These are phyloP conservation scores for Drosophila yooni DNA, from an alignment of 2,888 invertebrate genomes.

Conservation along the genomic window DNA sequence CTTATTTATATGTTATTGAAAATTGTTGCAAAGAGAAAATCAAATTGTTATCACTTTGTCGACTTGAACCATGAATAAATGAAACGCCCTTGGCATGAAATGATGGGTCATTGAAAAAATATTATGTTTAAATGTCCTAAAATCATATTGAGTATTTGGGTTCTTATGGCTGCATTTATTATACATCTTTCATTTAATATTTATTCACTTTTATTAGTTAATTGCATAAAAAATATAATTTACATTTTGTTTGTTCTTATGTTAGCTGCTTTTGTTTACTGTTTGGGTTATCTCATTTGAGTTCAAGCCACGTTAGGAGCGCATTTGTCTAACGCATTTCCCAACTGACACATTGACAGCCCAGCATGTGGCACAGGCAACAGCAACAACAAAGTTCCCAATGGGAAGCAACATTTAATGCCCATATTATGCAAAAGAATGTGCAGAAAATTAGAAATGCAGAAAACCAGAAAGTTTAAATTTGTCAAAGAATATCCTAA, in stretches of 20 bases:
- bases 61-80: constrained; percentile 7
- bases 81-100: background rate
- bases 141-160: background rate
- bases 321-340: constrained; percentile 31
- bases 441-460: background rate
- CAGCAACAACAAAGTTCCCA: constrained; percentile 8
- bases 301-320: constrained; percentile 21
- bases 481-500: background rate
- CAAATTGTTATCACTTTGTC: background rate
- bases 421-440: constrained; percentile 8
- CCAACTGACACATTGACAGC: constrained; percentile 37
- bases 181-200: background rate
- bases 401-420: background rate
- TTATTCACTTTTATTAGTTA: background rate
- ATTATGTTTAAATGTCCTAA: background rate
- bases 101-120: background rate
- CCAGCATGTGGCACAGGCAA: constrained; percentile 29
- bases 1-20: constrained; percentile 32
- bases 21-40: constrained; percentile 5
- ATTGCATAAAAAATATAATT: background rate
- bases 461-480: background rate
- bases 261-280: background rate
- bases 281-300: background rate
- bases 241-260: background rate
- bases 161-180: background rate